Conservation (phyloP, 2,797 vertebrate genomes). For the Danio jaintianensis region DNA sequence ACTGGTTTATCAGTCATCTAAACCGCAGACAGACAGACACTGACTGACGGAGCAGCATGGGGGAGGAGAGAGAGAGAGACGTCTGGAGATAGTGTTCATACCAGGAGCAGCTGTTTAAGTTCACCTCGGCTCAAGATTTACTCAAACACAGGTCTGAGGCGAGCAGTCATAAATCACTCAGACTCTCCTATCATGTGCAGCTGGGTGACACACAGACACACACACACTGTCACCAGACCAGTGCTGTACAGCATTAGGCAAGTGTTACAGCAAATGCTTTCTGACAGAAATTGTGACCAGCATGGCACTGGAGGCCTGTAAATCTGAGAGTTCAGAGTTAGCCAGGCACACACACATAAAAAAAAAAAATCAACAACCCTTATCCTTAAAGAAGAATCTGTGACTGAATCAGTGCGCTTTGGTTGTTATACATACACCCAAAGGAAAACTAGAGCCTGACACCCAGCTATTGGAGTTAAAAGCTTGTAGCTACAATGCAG, state of each 20-base stretch:
- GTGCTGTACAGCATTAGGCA: conserved; percentile 13
- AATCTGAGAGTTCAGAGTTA: conserved; percentile 23
- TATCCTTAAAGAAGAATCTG: conserved; percentile 22
- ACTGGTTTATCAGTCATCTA: conserved; percentile 48
- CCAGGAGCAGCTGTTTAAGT: conserved; percentile 46
- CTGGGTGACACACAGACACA: conserved; percentile 21
- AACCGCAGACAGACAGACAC: conserved; percentile 12
- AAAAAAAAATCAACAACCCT: neutral
- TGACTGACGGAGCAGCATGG: neutral
- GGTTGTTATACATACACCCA: neutral
- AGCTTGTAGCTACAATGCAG: neutral
- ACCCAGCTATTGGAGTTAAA: neutral
- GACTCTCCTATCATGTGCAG: conserved; percentile 33
- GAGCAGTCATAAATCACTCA: conserved; percentile 44
- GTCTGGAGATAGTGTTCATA: conserved; percentile 30
- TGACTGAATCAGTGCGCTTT: neutral
- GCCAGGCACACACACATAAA: neutral
- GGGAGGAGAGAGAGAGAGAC: conserved; percentile 19
- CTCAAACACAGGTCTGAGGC: conserved; percentile 38
- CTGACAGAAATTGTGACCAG: conserved; percentile 33
- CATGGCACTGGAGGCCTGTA: conserved; percentile 3
- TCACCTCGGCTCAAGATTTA: conserved; percentile 43
- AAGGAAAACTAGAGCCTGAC: conserved; percentile 1
- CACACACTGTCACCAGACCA: conserved; percentile 10
- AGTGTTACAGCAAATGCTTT: conserved; percentile 41